These are phyloP conservation scores for Bombus pascuorum DNA, from an alignment of 1,140 invertebrate species.

Conservation along the genomic window DNA sequence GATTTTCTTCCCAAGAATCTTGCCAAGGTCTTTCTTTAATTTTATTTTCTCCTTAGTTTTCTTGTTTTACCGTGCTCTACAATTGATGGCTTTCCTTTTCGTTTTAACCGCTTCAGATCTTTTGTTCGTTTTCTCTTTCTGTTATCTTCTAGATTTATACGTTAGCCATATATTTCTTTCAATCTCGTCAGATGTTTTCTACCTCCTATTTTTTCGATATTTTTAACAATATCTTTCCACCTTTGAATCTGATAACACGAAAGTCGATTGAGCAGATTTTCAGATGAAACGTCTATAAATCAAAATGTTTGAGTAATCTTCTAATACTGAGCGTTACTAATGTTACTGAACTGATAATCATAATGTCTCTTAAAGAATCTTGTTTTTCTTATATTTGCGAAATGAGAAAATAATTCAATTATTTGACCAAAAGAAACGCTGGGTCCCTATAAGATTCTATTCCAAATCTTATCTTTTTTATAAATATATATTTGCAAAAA, in stretches of 20 bases:
- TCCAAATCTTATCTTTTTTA: no score
- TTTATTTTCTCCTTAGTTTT: background rate
- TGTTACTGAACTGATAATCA: no score
- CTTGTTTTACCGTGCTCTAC: background rate
- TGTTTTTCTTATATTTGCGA: no score
- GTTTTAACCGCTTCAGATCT: background rate
- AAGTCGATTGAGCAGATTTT: background rate
- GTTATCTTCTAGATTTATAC: background rate
- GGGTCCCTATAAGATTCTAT: no score
- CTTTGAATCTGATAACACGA: background rate
- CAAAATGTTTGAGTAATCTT: no score
- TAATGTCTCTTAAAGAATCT: no score
- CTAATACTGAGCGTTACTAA: no score
- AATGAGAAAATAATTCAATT: no score
- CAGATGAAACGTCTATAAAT: no score
- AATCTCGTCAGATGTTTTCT: no score
- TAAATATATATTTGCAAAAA: no score
- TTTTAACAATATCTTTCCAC: background rate
- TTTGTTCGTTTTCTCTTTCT: background rate
- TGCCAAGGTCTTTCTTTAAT: background rate
- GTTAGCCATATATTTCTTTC: background rate
- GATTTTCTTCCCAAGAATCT: background rate
- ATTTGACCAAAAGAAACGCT: no score
- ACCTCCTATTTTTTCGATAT: background rate
- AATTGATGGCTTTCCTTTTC: background rate